Evolutionary conservation across 2,113 vertebrate species (phyloP).

Genomic region (Sphyrna mokarran): DNA sequence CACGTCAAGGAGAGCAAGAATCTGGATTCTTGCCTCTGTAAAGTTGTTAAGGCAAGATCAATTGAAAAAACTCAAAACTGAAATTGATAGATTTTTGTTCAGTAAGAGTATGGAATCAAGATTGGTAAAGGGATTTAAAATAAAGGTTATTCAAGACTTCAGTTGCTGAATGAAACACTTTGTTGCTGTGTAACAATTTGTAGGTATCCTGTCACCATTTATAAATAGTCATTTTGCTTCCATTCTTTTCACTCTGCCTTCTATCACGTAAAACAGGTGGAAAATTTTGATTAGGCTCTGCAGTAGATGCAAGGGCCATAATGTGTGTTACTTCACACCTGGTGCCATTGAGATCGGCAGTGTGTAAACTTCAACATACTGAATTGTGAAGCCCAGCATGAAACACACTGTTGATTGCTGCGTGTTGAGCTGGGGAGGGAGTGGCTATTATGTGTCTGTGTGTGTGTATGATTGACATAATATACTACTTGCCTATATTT

Average conservation of each 20-base stretch:
- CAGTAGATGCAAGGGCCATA: not conserved
- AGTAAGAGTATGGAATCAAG: not conserved
- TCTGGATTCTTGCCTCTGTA: not conserved
- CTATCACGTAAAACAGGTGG: not conserved
- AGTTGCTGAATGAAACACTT: not conserved
- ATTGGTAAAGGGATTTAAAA: not conserved
- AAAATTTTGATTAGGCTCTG: not conserved
- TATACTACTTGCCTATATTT: not conserved
- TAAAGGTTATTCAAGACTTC: not conserved
- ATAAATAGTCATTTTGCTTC: not conserved
- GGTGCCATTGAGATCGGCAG: too few relatives aligned
- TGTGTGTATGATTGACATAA: not conserved
- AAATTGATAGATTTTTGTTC: not conserved
- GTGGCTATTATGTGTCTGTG: not conserved
- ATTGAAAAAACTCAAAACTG: not conserved
- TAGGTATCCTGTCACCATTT: not conserved
- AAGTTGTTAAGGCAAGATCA: not conserved
- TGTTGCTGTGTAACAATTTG: not conserved
- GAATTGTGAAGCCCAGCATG: not conserved
- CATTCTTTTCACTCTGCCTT: not conserved
- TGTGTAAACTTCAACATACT: too few relatives aligned
- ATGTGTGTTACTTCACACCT: not conserved
- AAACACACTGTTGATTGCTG: not conserved
- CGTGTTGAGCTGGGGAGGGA: not conserved
- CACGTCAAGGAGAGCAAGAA: not conserved